Evolutionary conservation across 2,888 invertebrate species (phyloP).

Genomic region (Hypselothyrea guttata): DNA sequence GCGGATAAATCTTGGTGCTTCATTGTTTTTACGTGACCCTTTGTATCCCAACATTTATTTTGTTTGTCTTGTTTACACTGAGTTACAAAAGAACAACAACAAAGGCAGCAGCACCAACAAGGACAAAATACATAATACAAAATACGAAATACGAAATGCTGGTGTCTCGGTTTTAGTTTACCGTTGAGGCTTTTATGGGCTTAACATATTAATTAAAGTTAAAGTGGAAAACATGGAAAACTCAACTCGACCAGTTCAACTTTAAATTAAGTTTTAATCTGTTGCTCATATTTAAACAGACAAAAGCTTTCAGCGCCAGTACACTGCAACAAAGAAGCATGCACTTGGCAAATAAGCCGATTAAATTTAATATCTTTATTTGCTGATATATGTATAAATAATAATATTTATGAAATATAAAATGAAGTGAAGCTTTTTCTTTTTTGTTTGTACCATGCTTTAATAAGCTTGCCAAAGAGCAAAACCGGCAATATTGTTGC

Average conservation of each 20-base stretch:
- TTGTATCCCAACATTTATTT: constrained; percentile 5
- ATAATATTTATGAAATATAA: too few species aligned
- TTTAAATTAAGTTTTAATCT: constrained; percentile 75
- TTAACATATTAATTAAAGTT: constrained; percentile 75
- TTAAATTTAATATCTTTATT: too few species aligned
- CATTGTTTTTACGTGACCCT: constrained; percentile 27
- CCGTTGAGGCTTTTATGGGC: constrained; percentile 57
- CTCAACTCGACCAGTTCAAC: constrained; percentile 48
- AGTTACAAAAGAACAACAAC: constrained; percentile 23
- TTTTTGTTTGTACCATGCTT: too few species aligned
- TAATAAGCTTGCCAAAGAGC: too few species aligned
- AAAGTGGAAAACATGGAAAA: constrained; percentile 48
- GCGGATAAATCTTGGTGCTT: constrained; percentile 16
- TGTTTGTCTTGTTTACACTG: constrained; percentile 29
- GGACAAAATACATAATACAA: not conserved
- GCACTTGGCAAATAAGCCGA: too few species aligned
- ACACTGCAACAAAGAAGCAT: too few species aligned
- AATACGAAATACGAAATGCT: constrained; percentile 15
- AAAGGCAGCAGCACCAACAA: constrained; percentile 19
- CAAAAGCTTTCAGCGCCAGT: constrained; percentile 4
- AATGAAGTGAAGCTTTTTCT: too few species aligned
- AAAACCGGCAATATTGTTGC: too few species aligned
- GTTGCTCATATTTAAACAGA: constrained; percentile 69
- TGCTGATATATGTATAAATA: too few species aligned
- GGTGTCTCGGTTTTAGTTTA: constrained; percentile 50